These are phyloP conservation scores for Sus scrofa DNA, from an alignment of 2,113 vertebrate genomes.

Conservation along the genomic window DNA sequence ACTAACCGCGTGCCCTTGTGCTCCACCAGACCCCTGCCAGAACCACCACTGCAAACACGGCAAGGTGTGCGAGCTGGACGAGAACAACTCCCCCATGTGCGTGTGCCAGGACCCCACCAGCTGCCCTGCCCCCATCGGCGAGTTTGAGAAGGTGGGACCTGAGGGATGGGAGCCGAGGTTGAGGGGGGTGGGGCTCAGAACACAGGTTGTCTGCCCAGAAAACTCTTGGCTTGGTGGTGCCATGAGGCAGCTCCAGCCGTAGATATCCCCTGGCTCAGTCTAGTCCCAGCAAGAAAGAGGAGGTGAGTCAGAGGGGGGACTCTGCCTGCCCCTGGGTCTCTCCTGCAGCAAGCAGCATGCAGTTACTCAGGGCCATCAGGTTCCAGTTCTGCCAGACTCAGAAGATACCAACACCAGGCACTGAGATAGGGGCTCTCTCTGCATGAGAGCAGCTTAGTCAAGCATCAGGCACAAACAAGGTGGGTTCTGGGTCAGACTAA, in stretches of 20 bases:
- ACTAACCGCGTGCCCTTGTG: neutral
- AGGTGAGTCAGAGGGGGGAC: neutral
- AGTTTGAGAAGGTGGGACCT: constrained; percentile 95
- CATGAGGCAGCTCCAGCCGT: neutral
- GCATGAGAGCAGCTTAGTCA: neutral
- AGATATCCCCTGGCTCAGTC: neutral
- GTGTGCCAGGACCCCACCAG: constrained; percentile 98
- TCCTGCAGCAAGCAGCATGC: neutral
- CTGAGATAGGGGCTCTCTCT: neutral
- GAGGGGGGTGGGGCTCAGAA: neutral
- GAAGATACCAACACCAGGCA: neutral
- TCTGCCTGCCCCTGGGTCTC: neutral
- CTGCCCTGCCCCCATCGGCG: constrained; percentile 91
- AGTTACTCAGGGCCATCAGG: neutral
- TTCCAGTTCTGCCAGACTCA: neutral
- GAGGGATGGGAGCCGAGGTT: neutral
- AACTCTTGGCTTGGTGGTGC: neutral
- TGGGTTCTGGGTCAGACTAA: neutral
- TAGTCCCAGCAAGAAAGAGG: neutral
- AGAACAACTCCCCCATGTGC: constrained; percentile 96
- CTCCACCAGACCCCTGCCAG: constrained; percentile 93
- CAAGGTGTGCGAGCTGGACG: constrained; percentile 97
- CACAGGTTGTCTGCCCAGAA: neutral
- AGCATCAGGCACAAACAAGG: neutral
- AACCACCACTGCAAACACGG: constrained; percentile 99